phyloP scores from a whole-genome alignment of 2,888 invertebrate species.

The Orthonevra nobilis region DNA sequence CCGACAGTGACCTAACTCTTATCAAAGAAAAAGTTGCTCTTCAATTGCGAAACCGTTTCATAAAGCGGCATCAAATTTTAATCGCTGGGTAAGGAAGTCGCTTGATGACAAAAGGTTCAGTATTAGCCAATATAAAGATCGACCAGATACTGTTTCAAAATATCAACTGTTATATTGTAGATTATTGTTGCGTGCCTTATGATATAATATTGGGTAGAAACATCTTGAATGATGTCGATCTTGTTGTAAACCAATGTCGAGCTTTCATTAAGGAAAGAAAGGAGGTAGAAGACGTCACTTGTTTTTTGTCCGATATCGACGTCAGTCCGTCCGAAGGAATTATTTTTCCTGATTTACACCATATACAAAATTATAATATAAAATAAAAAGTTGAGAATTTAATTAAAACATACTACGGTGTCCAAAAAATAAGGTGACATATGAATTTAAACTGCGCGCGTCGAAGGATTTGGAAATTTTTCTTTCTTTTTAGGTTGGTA shows the following conservation, averaged over 20 bases:
- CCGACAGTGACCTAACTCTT: slow-evolving; percentile 2
- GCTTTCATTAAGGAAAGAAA: background rate
- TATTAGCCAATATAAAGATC: background rate
- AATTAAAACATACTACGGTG: background rate
- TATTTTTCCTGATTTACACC: background rate
- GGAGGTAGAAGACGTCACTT: background rate
- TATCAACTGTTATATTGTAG: background rate
- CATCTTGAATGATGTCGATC: background rate
- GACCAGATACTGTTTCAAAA: background rate
- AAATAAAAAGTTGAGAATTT: background rate
- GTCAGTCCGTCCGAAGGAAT: background rate
- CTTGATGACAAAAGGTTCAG: background rate
- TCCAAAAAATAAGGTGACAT: too few relatives aligned
- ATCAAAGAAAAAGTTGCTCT: background rate
- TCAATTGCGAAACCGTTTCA: background rate
- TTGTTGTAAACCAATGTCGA: background rate
- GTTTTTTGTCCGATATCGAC: background rate
- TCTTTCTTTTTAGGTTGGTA: too few relatives aligned
- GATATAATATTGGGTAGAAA: background rate
- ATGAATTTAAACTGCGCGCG: too few relatives aligned
- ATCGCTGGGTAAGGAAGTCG: background rate
- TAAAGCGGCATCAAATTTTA: background rate
- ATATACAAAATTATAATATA: background rate
- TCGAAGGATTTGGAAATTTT: too few relatives aligned
- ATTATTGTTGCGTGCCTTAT: background rate